Evolutionary conservation across 2,888 invertebrate genomes (phyloP), one percentile per base, ranked within the genome.

Genomic region (Lasioglossum figueresi): DNA sequence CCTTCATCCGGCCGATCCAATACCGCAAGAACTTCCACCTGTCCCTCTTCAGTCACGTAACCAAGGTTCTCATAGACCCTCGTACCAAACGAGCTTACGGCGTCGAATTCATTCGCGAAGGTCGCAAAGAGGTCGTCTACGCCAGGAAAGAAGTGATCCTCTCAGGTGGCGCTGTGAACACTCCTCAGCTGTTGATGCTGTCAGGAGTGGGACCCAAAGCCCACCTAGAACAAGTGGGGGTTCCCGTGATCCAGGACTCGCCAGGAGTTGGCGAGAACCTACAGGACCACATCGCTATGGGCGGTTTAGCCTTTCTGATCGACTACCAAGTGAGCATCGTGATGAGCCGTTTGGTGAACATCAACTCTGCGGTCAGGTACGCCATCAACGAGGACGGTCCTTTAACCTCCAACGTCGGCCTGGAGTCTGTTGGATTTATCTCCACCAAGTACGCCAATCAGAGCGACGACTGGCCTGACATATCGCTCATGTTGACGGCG

Each of bases 111-210:
- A 96, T 98, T 48, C 96, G 97, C 87, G 96, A 97, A 71, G 97
- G 97, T 0, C 94, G 94, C 12, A 96, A 96, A 31, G 96, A 96
- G 91, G 96, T 96, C 0, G 97, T 97, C 0, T 96, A 96, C 88
- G 98, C 98, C 0, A 96, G 96, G 83, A 96, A 97, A 88, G 98
- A 98, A 95, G 97, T 99, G 0, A 98, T 99, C 84, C 94, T 99
- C 23, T 96, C 98, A 1, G 98, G 98, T 0, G 99, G 99, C 0
- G 97, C 99, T 0, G 97, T 99, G 84, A 99, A 97, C 88, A 97
- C 98, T 0, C 99, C 99, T 0, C 99, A 99, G 92, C 94, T 99
- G 16, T 96, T 99, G 81, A 97, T 99, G 98, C 95, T 99, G n/a
- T 97, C 97, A 48, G 99, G 99, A 0, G 95, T 99, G 4, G 98